Base-by-base conservation (phyloP, 2,797 vertebrate species). In the Naso thynnoides region DNA sequence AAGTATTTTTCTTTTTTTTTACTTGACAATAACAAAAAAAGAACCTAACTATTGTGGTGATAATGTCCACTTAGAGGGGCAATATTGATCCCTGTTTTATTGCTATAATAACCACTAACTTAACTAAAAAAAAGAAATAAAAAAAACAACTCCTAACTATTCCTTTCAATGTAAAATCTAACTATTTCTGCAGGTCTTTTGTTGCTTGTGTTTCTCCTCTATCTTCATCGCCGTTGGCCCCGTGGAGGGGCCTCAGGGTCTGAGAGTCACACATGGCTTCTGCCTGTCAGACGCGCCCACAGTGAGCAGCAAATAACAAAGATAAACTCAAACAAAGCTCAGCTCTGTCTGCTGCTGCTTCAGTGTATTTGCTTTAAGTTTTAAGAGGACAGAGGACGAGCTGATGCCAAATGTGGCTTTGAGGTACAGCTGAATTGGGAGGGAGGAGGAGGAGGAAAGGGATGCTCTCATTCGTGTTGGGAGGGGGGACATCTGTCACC, bases 321-420 rank as follows among this genome's bases (percentile, higher is more conserved):
- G 80, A 85, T 55, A 53, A 83, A 86, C 56, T 82, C 68, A 83
- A 69, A 84, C 76, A 84, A 56, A 74, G 64, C 52, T 3, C 57
- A 57, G 44, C 69, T 78, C 78, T 68, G 76, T 78, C 74, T 81
- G 69, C 71, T 81, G 69, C 71, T 44, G 61, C 77, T 60, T 55
- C 18, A 3, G 41, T 19, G 9, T 82, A 39, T 92, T 89, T 87
- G 71, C 79, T 73, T 60, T 39, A 73, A 64, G 78, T 81, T 88
- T 89, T 47, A 56, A 39, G 74, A 83, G 73, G 78, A 84, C 81
- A 77, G 74, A 79, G 81, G 78, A 86, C 54, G 19, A 50, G 69
- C 55, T 62, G 77, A 78, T 85, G 81, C 82, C 87, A 86, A 83
- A 81, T 66, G 79, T 83, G 72, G 76, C 87, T 89, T 11, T 63